Evolutionary conservation across 2,797 vertebrate species (phyloP), one percentile per base, ranked within the genome.

Genomic region (Glyptemys insculpta): DNA sequence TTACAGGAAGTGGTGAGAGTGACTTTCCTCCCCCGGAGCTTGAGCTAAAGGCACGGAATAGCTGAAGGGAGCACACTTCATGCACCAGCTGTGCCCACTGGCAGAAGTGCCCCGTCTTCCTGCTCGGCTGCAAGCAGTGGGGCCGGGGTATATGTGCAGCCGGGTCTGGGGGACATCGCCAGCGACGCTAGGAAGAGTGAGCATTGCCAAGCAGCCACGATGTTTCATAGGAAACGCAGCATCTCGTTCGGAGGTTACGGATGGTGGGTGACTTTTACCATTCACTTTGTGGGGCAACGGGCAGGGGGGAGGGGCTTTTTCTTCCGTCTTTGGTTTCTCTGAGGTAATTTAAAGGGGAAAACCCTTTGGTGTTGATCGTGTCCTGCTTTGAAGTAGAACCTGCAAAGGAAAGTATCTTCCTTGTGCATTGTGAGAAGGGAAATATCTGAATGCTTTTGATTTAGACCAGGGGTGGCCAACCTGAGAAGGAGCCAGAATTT

Each of bases 161-260:
- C 2, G 23, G 25, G 54, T 9, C 9, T 9, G 54, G 15, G 95
- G 78, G 78, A 62, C 88, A n/a, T 91, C 12, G 44, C 90, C 52
- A 84, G 50, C 56, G 84, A 92, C 84, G 11, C 79, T 81, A 49
- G 54, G 59, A 37, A 44, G 23, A 8, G 37, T 1, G n/a, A 86
- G 90, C 94, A 87, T 89, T 12, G 2, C 88, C 21, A 83, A 95
- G 65, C 97, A 72, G n/a, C 86, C 41, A 87, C 4, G 97, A 99
- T 99, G 99, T 98, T 99, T 98, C 98, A 98, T 94, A 99, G 99
- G 89, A 99, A 99, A 95, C 99, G 99, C 98, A 99, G 99, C 25
- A 98, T 99, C 96, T 99, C 99, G 78, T 99, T 99, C 92, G 99
- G 99, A 84, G 99, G 99, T 94, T 99, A 99, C 4, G 99, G 99